Base-by-base conservation (phyloP, 2,113 vertebrate genomes). In the Eonycteris spelaea region DNA sequence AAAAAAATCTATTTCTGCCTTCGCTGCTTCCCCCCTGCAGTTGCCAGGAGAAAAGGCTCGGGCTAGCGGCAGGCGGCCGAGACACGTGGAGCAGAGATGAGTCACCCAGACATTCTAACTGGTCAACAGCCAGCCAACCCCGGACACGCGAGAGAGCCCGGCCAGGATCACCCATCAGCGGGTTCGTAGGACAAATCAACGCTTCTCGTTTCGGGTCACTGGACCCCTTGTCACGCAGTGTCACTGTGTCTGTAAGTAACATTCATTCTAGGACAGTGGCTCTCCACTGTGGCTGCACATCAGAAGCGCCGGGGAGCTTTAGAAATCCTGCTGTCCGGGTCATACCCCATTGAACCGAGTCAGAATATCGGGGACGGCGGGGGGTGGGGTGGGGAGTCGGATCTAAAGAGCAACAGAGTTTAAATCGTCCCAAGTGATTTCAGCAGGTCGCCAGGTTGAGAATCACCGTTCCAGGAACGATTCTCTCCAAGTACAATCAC, bases 41-140 rank as follows among this genome's bases (percentile, higher is more conserved):
- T 10, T 26, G 33, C 30, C 80, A n/a, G 11, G 73, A 74, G 45
- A n/a, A 45, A 21, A 14, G 4, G 48, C 14, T 8, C 21, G 57
- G 71, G 57, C 35, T 8, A 0, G 11, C 6, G 38, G 53, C 28
- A 45, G 57, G 78, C 61, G 53, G 67, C 57, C 0, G 70, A 57
- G 63, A 11, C 8, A 2, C 0, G 6, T 0, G 12, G 30, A 12
- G 13, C 48, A 38, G 2, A 51, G 61, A 3, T 4, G 18, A 84
- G 45, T 22, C 73, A 45, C 28, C 33, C 3, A 7, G 51, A 28
- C 33, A 11, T 51, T 68, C 55, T 30, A 9, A 33, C 12, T 1
- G 0, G 57, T 5, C 63, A 35, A 5, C 1, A 38, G 40, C 33
- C 38, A 77, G 71, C 74, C 2, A 10, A 30, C 18, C 65, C 38